These are phyloP conservation scores for Bombus cullumanus DNA, from an alignment of 1,140 invertebrate species.

Conservation along the genomic window DNA sequence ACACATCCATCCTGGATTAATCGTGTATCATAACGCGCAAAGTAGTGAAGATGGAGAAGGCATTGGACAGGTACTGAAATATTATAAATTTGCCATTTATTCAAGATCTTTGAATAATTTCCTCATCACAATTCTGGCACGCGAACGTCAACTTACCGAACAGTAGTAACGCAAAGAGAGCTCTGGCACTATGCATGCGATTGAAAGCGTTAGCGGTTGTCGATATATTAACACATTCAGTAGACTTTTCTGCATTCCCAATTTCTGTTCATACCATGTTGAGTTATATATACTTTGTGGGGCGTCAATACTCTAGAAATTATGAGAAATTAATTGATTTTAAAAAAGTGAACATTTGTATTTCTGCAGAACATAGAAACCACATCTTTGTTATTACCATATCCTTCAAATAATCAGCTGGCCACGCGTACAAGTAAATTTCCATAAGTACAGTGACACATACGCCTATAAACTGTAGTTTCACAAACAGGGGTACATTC, in stretches of 20 bases:
- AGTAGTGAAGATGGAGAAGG: constrained; percentile 38
- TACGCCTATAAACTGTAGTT: constrained; percentile 49
- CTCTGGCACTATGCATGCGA: constrained; percentile 57
- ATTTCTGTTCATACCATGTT: constrained; percentile 14
- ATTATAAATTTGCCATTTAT: not conserved
- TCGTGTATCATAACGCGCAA: constrained; percentile 4
- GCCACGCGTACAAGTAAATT: constrained; percentile 55
- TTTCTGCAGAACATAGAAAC: not conserved
- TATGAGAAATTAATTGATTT: no score
- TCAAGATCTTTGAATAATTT: not conserved
- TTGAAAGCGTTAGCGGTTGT: constrained; percentile 59
- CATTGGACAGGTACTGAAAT: constrained; percentile 49
- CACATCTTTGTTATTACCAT: constrained; percentile 20
- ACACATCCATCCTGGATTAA: not conserved
- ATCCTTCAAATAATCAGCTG: constrained; percentile 46
- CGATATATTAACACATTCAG: constrained; percentile 36
- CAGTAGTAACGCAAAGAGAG: constrained; percentile 64
- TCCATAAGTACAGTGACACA: constrained; percentile 33
- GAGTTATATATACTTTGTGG: constrained; percentile 22
- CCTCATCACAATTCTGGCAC: not conserved
- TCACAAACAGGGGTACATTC: constrained; percentile 39
- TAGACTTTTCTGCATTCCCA: constrained; percentile 15
- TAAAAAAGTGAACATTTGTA: no score
- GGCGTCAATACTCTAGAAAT: not conserved
- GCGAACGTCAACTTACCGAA: constrained; percentile 3